Base-by-base conservation (phyloP, 1,140 invertebrate genomes). In the Acromyrmex charruanus region DNA sequence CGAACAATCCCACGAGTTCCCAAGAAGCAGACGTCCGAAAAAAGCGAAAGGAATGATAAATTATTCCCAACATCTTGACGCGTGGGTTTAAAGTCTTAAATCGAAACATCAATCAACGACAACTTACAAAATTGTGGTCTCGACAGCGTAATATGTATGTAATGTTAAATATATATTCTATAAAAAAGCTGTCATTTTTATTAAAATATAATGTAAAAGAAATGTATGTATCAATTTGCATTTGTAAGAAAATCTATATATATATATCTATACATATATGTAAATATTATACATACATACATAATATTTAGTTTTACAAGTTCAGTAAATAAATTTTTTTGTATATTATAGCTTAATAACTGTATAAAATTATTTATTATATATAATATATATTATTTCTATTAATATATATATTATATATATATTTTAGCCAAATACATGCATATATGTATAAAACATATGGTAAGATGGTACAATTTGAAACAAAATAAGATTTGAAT, bases 1-100 rank as follows among this genome's bases (percentile, higher is more conserved):
- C 25, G 44, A 79, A 79, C 77, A 82, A 82, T 82, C 14, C 28
- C 39, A 25, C 39, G 69, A 51, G 59, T 75, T 74, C 14, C 0
- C 39, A 18, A 31, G 35, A 74, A 6, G 35, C 53, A 12, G 10
- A 63, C 58, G 16, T 21, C 6, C 69, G 14, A 12, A 49, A 71
- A 74, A 84, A 49, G 25, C 80, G 14, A 12, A 16, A 16, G 25
- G 14, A 14, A 51, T 74, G 49, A 74, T 49, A 44, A 69, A 82
- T 82, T 14, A 21, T 28, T 0, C 7, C 3, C 10, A 2, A 51
- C 18, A 28, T 28, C 14, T 80, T 49, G 39, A n/a, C 63, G 31
- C 31, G 14, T 39, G 5, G n/a, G 10, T 69, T 68, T 55, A 39
- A 69, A 81, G 4, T 51, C 21, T 39, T 69, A 69, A 25, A 69